These are phyloP conservation scores for Strix occidentalis DNA, from an alignment of 2,797 vertebrate species.

Conservation along the genomic window DNA sequence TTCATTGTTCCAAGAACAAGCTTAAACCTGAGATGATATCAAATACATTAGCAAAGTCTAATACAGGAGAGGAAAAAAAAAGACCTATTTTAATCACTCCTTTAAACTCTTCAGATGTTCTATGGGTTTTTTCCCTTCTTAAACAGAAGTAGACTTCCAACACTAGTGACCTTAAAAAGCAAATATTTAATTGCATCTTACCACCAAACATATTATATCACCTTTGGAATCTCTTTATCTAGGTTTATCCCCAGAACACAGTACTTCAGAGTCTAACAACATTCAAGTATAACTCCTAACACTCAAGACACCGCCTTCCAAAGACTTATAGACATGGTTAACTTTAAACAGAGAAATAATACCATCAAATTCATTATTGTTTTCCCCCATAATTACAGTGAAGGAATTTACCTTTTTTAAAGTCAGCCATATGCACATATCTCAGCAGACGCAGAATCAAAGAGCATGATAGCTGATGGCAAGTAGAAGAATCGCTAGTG, in stretches of 20 bases:
- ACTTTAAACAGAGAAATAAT: not conserved
- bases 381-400: not conserved
- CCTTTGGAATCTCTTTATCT: not conserved
- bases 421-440: not conserved
- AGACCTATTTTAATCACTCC: not conserved
- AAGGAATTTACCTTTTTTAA: not conserved
- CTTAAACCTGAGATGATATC: not conserved
- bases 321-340: not conserved
- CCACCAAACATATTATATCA: not conserved
- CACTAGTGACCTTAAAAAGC: not conserved
- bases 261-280: not conserved
- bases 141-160: not conserved
- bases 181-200: not conserved
- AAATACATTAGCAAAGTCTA: not conserved
- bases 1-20: not conserved
- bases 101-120: not conserved
- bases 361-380: not conserved
- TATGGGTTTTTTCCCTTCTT: not conserved
- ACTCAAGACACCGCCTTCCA: not conserved
- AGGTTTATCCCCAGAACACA: not conserved
- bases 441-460: not conserved
- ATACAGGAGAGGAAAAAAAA: fast-evolving
- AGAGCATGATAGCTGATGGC: not conserved
- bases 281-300: not conserved
- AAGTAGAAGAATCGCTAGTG: not conserved